These are phyloP conservation scores for Nomada goodeniana DNA, from an alignment of 2,888 invertebrate genomes.

Conservation along the genomic window DNA sequence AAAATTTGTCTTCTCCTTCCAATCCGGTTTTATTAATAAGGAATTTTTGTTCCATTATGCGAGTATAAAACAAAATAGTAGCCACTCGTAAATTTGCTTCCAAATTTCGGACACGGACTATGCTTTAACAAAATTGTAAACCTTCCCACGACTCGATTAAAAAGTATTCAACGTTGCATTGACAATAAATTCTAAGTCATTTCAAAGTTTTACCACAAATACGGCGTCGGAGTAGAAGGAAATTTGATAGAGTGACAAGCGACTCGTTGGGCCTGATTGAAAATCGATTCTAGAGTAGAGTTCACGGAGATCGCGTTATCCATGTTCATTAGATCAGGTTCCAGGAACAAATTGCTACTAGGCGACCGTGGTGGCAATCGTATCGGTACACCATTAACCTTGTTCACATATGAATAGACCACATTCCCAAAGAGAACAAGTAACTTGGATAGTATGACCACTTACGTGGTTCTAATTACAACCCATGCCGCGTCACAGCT, in stretches of 20 bases:
- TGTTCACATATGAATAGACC: constrained; percentile 54
- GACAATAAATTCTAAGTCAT: too few relatives aligned
- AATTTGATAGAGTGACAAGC: constrained; percentile 17
- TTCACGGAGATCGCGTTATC: constrained; percentile 36
- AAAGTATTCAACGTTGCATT: too few relatives aligned
- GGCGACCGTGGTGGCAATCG: constrained; percentile 40
- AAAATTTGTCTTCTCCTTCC: too few relatives aligned
- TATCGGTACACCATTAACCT: constrained; percentile 56
- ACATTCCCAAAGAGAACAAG: constrained; percentile 31
- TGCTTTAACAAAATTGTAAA: too few relatives aligned
- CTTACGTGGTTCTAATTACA: constrained; percentile 39
- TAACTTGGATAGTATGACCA: constrained; percentile 44
- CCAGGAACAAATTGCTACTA: constrained; percentile 54
- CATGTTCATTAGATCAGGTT: constrained; percentile 49
- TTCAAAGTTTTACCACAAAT: neutral
- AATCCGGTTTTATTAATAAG: too few relatives aligned
- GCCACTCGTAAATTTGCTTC: too few relatives aligned
- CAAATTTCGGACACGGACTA: too few relatives aligned
- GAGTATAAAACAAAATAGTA: too few relatives aligned
- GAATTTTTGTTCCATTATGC: too few relatives aligned
- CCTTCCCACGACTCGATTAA: too few relatives aligned
- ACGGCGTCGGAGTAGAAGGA: neutral
- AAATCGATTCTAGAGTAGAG: constrained; percentile 33
- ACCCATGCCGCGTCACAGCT: constrained; percentile 17
- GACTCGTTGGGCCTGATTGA: constrained; percentile 30